Evolutionary conservation across 1,140 invertebrate species (phyloP), one percentile per base, ranked within the genome.

Genomic region (Zaprionus ghesquierei): DNA sequence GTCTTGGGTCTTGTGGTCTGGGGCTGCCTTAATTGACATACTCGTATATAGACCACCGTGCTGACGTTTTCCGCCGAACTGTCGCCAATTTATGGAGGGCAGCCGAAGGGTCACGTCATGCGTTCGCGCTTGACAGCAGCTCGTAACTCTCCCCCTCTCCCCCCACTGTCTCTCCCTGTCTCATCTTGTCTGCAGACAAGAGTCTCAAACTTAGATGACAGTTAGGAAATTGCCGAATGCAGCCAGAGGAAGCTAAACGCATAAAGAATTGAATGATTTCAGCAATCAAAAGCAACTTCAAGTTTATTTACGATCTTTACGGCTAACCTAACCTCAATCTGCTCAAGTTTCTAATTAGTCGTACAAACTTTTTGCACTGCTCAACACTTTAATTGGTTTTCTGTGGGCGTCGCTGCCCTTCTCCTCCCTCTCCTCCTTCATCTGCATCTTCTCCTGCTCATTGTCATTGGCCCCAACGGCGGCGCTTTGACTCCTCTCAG

Each of bases 31-130:
- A 86, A 86, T 86, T 86, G 82, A 86, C 82, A 86, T 85, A 78
- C 70, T 72, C 69, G 63, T 33, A 77, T 76, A 81, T 69, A 71
- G 82, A 87, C 82, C 82, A 86, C 82, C 82, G 72, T 71, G 78
- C 80, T 55, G 71, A 61, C 75, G 69, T 79, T 81, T 85, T 85
- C 82, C 81, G 75, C 44, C 75, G 81, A 86, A 86, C 68, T 78
- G 76, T 78, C 76, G 73, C 75, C 75, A 86, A 86, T 86, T 86
- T 87, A 86, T 86, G 82, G 53, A 65, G 82, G 68, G 44, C 50
- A 54, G 68, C 59, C 77, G 56, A 80, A 78, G 77, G 81, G 82
- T 81, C 81, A 86, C 73, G 77, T 85, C 81, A 79, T 59, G 64
- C 69, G 74, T 38, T 66, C 77, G 81, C 61, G 75, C 82, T 82